A percentile compares a stretch with the other conserved stretches of the same genome.
These are phyloP conservation scores for Labeo calbasu DNA, from an alignment of 2,797 vertebrate genomes.

Conservation along the genomic window DNA sequence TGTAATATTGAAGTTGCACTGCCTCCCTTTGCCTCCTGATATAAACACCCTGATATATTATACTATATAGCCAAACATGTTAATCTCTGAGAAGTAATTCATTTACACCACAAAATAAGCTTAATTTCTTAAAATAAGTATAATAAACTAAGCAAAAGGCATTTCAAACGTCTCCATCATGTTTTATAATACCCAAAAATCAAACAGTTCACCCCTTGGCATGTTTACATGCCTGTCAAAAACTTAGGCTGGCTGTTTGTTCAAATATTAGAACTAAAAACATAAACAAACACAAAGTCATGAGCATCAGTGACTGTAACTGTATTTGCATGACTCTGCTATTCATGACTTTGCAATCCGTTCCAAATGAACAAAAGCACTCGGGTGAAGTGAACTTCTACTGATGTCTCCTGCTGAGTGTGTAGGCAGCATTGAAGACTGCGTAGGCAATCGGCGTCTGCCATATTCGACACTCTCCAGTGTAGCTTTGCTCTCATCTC, in stretches of 20 bases:
- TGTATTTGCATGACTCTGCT: background rate
- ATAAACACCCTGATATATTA: too few relatives aligned
- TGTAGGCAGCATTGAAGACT: slow-evolving; percentile 1
- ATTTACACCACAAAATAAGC: background rate
- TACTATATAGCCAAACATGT: background rate
- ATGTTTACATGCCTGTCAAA: background rate
- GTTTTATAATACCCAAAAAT: background rate
- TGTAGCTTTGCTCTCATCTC: background rate
- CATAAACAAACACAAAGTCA: background rate
- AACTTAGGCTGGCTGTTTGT: background rate
- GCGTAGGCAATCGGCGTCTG: background rate
- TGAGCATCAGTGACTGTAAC: background rate
- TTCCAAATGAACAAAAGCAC: background rate
- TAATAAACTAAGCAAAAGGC: background rate
- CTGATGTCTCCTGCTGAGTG: background rate
- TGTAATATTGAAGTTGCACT: too few relatives aligned
- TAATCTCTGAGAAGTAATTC: background rate
- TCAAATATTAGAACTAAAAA: background rate
- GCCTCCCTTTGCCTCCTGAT: too few relatives aligned
- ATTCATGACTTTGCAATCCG: background rate
- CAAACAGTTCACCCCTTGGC: background rate
- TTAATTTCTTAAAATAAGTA: background rate
- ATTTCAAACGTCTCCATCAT: background rate
- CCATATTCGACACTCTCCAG: background rate
- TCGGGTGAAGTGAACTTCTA: background rate